Evolutionary conservation across 2,113 vertebrate genomes (phyloP).

Genomic region (Paradoxurus hermaphroditus): DNA sequence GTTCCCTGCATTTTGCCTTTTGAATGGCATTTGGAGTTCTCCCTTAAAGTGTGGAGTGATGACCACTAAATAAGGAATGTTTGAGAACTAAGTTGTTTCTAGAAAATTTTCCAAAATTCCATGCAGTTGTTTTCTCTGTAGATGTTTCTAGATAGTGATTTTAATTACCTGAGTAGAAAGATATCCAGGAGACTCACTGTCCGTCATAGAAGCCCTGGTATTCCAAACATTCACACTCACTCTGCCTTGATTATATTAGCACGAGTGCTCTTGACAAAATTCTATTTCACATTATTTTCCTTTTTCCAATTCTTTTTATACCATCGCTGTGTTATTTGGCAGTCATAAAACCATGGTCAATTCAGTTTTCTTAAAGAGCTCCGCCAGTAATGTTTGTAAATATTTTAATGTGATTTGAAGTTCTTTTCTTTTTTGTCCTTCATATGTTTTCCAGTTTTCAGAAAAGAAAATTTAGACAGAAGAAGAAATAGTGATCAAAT

Average conservation of each 20-base stretch:
- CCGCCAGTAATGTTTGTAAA: background rate
- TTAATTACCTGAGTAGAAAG: background rate
- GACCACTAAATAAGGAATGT: background rate
- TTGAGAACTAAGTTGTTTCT: background rate
- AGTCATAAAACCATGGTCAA: background rate
- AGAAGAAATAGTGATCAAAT: background rate
- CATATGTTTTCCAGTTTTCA: constrained; percentile 2
- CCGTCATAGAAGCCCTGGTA: background rate
- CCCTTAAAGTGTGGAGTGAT: background rate
- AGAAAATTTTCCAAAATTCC: background rate
- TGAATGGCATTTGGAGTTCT: background rate
- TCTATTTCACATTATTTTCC: background rate
- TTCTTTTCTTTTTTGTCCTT: background rate
- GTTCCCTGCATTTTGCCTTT: background rate
- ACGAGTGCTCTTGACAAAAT: background rate
- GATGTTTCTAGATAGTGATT: background rate
- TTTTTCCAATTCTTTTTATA: background rate
- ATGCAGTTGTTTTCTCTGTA: background rate
- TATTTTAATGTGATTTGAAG: background rate
- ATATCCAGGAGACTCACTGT: background rate
- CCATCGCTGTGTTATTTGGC: background rate
- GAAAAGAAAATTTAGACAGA: background rate
- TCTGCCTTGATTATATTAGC: background rate
- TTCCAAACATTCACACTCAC: background rate
- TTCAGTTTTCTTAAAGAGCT: constrained; percentile 3